A percentile compares a stretch with the other conserved stretches of the same genome.
Evolutionary conservation across 2,113 vertebrate genomes (phyloP).

Genomic region (Pteruthius melanotis): DNA sequence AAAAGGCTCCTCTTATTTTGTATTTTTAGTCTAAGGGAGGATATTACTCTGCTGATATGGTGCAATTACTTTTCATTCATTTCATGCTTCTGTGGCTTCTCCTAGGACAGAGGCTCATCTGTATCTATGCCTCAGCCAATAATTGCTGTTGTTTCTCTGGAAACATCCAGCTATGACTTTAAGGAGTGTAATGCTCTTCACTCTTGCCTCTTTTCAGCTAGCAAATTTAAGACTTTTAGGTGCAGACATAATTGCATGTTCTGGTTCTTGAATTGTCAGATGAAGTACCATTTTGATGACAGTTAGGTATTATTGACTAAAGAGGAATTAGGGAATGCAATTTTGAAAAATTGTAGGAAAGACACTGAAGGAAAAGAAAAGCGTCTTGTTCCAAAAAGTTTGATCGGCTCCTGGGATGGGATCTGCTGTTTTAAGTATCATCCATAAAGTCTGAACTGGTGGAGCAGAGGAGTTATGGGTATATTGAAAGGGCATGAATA

Average conservation of each 20-base stretch:
- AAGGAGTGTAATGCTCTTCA: not conserved
- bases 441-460: not conserved
- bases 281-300: not conserved
- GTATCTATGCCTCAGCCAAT: not conserved
- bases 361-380: not conserved
- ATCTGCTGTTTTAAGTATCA: not conserved
- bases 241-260: not conserved
- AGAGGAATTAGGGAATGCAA: not conserved
- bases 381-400: not conserved
- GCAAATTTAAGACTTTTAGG: not conserved
- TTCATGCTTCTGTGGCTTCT: not conserved
- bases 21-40: not conserved
- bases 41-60: not conserved
- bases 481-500: not conserved
- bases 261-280: not conserved
- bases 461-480: not conserved
- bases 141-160: not conserved
- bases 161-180: not conserved
- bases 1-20: not conserved
- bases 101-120: not conserved
- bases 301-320: not conserved
- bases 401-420: rapidly evolving
- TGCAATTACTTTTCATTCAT: not conserved
- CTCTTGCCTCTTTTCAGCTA: not conserved
- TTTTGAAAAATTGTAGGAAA: not conserved